Evolutionary conservation across 1,140 invertebrate genomes (phyloP), one percentile per base, ranked within the genome.

Genomic region (Drosophila prosaltans): DNA sequence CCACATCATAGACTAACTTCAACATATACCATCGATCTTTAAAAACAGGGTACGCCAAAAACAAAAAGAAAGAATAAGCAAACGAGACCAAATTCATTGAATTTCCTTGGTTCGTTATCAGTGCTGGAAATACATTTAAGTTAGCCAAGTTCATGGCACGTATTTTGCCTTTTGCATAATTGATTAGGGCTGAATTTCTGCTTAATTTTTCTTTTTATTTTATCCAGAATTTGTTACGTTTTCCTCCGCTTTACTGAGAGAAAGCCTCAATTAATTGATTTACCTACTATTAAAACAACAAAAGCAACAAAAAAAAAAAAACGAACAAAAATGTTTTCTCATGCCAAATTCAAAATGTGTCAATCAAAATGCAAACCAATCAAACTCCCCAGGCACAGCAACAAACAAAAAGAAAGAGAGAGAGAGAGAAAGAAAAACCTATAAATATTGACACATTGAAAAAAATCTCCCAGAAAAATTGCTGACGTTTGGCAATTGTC

Each of bases 361-460:
- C 84, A 88, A 88, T 88, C 84, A 88, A 65, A 80, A 69, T 65
- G 67, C 70, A 65, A 73, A 67, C 79, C 63, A 77, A 82, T 79
- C 72, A 67, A 62, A 68, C 66, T 67, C 55, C 64, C 83, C 32
- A 69, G 69, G 72, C 77, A 72, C 65, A 68, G 62, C 55, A 48
- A 55, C 40, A 54, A 57, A 82, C 9, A 26, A 51, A 24, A 51
- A 24, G 1, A 36, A 36, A 36, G 2, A 36, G 1, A 36, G 32
- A 36, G 6, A 36, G 6, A 36, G 6, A 3, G 6, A 7, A 36
- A 36, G 2, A 36, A 36, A 36, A 36, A 5, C 32, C 32, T 66
- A 80, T 76, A 89, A 83, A 88, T 81, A 88, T 84, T 89, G 74
- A 88, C 80, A 72, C 72, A 73, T 67, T 67, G 72, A 64, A 64